Evolutionary conservation across 2,113 vertebrate genomes (phyloP), one percentile per base, ranked within the genome.

Genomic region (Ctenodactylus gundi): DNA sequence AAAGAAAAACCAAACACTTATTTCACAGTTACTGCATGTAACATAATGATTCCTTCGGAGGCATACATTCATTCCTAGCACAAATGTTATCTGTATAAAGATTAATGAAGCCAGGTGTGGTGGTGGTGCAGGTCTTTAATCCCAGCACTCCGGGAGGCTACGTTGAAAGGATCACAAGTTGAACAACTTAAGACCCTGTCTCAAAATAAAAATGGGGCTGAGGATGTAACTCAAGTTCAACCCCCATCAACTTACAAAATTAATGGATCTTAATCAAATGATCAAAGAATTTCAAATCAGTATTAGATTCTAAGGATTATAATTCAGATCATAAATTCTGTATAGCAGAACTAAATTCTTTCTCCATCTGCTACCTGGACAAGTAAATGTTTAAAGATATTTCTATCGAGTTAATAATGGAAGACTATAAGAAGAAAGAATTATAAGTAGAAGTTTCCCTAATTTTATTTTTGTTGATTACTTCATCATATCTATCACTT

Each of bases 321-420:
- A 83, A 57, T 94, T 80, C 64, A 96, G 31, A 77, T 36, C 34
- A 94, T 65, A 82, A 92, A 91, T 70, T 86, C 23, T 46, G 41
- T 31, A 85, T 4, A 53, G 21, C 14, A 68, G 27, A 90, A 83
- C 57, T 94, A 60, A 44, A 65, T 34, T 49, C 93, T 67, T 55
- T 51, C 31, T 60, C 29, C 34, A 67, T 70, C 60, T 85, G 6
- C 29, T 76, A 39, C 11, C 67, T 90, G 25, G 27, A 73, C 4
- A 94, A 83, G 58, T 15, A 65, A 85, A 94, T 78, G 10, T 34
- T 18, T 49, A 5, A 53, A 25, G 15, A n/a, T 27, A 46, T 49
- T 78, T 86, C 55, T 94, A 86, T 39, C 76, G 27, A 85, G 90
- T 91, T 2, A 83, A 62, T 60, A 94, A 81, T 68, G 36, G 20